A percentile compares a stretch with the other conserved stretches of the same genome.
Evolutionary conservation across 2,113 vertebrate species (phyloP).

Genomic region (Fulica atra): DNA sequence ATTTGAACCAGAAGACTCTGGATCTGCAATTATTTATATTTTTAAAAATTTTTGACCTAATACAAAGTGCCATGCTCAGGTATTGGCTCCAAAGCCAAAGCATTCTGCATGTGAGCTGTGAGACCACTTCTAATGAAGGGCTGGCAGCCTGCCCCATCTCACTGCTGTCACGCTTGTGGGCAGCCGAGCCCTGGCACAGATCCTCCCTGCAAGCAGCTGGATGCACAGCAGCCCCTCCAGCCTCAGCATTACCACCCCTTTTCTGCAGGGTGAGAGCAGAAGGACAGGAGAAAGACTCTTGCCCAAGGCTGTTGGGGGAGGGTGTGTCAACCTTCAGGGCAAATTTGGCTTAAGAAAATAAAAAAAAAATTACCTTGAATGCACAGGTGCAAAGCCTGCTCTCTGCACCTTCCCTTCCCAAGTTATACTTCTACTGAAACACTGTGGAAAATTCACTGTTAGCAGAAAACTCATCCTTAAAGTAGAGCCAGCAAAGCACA

Average conservation of each 20-base stretch:
- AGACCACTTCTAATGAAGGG: background rate
- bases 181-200: rapidly evolving
- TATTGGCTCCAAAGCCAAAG: background rate
- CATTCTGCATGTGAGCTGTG: rapidly evolving
- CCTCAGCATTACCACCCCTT: background rate
- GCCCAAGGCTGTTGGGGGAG: background rate
- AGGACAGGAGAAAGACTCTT: background rate
- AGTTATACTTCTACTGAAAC: background rate
- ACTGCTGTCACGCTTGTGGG: rapidly evolving
- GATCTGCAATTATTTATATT: background rate
- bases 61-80: background rate
- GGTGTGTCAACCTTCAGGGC: background rate
- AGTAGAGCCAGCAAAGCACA: background rate
- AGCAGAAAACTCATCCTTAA: background rate
- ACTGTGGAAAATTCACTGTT: background rate
- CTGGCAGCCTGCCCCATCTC: background rate
- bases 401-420: background rate
- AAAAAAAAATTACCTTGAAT: background rate
- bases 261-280: background rate
- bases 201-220: rapidly evolving
- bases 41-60: background rate
- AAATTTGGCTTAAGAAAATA: background rate
- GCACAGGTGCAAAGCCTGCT: background rate
- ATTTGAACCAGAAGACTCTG: background rate
- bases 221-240: background rate